Evolutionary conservation across 1,140 invertebrate species (phyloP).

Genomic region (Drosophila trapezifrons): DNA sequence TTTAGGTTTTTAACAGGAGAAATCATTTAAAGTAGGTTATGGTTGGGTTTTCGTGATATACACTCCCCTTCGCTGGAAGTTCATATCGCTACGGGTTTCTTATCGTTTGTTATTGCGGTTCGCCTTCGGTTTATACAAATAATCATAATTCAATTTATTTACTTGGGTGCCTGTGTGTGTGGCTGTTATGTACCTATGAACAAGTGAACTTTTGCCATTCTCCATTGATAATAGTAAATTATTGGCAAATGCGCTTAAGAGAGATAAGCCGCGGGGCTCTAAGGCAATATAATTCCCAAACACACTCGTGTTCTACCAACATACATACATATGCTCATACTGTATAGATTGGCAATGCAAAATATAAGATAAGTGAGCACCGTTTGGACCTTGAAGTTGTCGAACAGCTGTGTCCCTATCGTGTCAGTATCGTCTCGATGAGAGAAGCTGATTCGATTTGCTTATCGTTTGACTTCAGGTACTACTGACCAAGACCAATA

Average conservation of each 20-base stretch:
- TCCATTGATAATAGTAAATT: slow-evolving; percentile 70
- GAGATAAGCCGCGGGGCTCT: slow-evolving; percentile 59
- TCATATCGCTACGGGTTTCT: slow-evolving; percentile 14
- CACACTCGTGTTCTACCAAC: slow-evolving; percentile 10
- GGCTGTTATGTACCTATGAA: slow-evolving; percentile 8
- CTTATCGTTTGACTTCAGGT: slow-evolving; percentile 9
- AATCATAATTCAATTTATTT: slow-evolving; percentile 28
- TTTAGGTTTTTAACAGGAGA: background rate
- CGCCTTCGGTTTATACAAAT: slow-evolving; percentile 24
- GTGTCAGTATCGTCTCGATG: too few species aligned
- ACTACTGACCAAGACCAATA: background rate
- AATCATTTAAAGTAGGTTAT: slow-evolving; percentile 32
- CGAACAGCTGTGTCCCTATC: slow-evolving; percentile 70
- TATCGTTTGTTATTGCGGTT: slow-evolving; percentile 24
- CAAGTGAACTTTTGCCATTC: slow-evolving; percentile 58
- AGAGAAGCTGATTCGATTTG: background rate
- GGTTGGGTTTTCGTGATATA: slow-evolving; percentile 5
- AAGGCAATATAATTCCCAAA: slow-evolving; percentile 39
- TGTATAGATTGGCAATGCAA: slow-evolving; percentile 42
- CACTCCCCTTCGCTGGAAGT: background rate
- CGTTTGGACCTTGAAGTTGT: slow-evolving; percentile 68
- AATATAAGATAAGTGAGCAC: slow-evolving; percentile 62
- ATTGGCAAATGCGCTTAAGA: slow-evolving; percentile 67
- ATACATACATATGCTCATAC: slow-evolving; percentile 14
- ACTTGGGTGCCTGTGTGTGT: background rate